Evolutionary conservation across 1,140 invertebrate species (phyloP).

Genomic region (Lethrus apterus): DNA sequence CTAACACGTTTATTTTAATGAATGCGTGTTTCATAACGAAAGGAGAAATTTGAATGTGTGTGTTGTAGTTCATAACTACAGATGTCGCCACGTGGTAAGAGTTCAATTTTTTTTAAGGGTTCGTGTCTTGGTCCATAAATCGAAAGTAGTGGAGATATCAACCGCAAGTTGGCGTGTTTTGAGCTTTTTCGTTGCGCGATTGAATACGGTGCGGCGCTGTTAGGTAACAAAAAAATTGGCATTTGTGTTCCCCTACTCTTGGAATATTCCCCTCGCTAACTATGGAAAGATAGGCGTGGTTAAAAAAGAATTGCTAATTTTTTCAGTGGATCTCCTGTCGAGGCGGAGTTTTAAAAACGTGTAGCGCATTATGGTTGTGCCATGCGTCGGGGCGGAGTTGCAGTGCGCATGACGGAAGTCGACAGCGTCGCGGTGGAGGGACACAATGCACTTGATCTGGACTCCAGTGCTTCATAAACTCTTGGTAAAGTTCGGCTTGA

Average conservation of each 20-base stretch:
- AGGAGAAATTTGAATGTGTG: no score
- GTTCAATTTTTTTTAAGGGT: no score
- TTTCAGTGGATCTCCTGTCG: constrained; percentile 19
- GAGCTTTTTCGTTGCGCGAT: no score
- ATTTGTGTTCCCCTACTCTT: constrained; percentile 12
- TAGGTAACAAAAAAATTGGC: constrained; percentile 5
- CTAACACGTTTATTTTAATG: no score
- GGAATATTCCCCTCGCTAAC: constrained; percentile 11
- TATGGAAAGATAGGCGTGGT: constrained; percentile 20
- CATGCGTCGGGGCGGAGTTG: constrained; percentile 15
- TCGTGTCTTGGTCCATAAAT: no score
- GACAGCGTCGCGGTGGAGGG: constrained; percentile 16
- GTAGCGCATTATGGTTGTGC: constrained; percentile 22
- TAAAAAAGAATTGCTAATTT: constrained; percentile 25
- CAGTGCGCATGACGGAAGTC: constrained; percentile 21
- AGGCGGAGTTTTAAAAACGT: constrained; percentile 24
- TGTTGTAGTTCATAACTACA: no score
- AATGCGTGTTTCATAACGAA: no score
- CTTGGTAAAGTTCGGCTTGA: no score
- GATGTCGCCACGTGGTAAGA: no score
- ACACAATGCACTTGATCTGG: constrained; percentile 7
- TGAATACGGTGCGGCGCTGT: constrained; percentile 6
- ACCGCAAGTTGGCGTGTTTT: no score
- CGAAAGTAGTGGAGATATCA: no score
- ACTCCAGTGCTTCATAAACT: no score